Evolutionary conservation across 1,140 invertebrate genomes (phyloP), one percentile per base, ranked within the genome.

Genomic region (Cydia fagiglandana): DNA sequence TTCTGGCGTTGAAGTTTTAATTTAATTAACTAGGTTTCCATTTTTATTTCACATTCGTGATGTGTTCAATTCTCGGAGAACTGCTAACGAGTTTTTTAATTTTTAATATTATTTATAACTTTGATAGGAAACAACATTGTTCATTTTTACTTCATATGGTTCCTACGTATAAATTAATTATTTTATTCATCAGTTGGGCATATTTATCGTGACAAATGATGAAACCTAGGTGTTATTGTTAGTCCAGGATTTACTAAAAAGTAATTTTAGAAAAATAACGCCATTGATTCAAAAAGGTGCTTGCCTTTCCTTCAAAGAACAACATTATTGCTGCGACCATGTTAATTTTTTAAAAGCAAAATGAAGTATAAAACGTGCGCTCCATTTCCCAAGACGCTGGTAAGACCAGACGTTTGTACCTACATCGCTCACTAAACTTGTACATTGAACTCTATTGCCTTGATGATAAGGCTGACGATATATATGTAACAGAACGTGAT

Each of bases 331-430:
- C 45, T 47, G 3, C 45, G 13, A 68, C 2, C 7, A 68, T 7
- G 64, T 68, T 38, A 9, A 66, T 30, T 30, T n/a, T 68, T 66
- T 34, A 28, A 34, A 68, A 68, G 64, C 64, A 34, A 66, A 66
- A 34, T 28, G 28, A 38, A 34, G 64, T 68, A 68, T 68, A 34
- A 34, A 34, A 68, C 30, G 30, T n/a, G 64, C 64, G 1, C 64
- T 34, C 30, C 0, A 68, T 34, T 38, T 68, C 64, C 64, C 64
- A 68, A 68, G 30, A 13, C 15, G 64, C 64, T 38, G 30, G 30
- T 68, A 68, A 28, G 12, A 12, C 53, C 64, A 15, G 64, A 34
- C 15, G 2, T n/a, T 5, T 0, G 5, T 50, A 34, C 30, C 34
- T 34, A 50, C 47, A n/a, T 3, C 15, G 13, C 13, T 50, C n/a